A percentile compares a stretch with the other conserved stretches of the same genome.
Conservation (phyloP, 2,888 invertebrate genomes). For the Cantharis lateralis region DNA sequence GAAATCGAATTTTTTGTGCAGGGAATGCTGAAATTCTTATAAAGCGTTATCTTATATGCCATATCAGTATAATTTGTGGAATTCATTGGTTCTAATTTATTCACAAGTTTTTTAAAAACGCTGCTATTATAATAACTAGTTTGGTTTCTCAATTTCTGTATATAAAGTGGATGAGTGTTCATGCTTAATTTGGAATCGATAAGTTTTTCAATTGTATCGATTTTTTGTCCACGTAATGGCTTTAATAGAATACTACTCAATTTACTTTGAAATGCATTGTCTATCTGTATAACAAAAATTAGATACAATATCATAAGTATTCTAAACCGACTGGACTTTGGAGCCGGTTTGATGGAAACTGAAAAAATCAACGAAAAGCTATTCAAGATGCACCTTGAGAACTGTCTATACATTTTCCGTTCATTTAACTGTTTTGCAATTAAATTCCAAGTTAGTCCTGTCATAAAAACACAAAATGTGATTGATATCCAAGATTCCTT, state of each 20-base stretch:
- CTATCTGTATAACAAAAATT: background rate
- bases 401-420: background rate
- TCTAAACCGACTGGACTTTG: background rate
- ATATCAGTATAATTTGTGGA: background rate
- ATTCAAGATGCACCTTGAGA: background rate
- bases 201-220: too few species aligned
- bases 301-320: background rate
- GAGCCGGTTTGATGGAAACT: background rate
- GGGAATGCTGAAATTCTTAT: background rate
- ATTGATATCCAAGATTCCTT: background rate
- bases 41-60: background rate
- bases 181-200: background rate
- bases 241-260: background rate
- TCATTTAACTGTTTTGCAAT: background rate
- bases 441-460: background rate
- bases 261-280: background rate
- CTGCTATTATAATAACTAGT: background rate
- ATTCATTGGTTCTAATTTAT: background rate
- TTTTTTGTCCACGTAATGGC: too few species aligned
- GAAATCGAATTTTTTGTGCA: background rate
- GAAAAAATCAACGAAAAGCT: background rate
- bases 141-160: background rate
- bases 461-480: background rate
- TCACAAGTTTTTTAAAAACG: too few species aligned
- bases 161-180: too few species aligned